Conservation (phyloP, 2,113 vertebrate species). For the Lathamus discolor region DNA sequence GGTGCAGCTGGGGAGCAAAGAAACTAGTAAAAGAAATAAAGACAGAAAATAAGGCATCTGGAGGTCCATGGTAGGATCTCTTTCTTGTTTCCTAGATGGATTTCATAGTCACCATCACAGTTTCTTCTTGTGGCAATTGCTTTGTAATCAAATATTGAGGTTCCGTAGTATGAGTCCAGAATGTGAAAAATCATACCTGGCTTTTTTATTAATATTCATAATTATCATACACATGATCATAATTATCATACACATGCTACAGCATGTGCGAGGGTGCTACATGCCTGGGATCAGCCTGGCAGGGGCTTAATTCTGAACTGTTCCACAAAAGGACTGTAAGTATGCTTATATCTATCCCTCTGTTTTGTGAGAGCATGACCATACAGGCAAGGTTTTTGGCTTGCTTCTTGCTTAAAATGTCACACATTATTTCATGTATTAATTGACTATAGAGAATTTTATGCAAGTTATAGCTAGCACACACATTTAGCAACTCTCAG, state of each 20-base stretch:
- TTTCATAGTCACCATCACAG: not conserved
- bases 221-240: not conserved
- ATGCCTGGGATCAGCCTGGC: not conserved
- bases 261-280: not conserved
- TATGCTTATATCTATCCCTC: not conserved
- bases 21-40: not conserved
- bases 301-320: not conserved
- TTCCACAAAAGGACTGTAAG: not conserved
- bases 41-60: not conserved
- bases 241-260: not conserved
- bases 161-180: not conserved
- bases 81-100: not conserved
- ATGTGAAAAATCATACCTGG: not conserved
- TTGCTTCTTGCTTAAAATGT: not conserved
- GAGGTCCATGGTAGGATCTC: not conserved
- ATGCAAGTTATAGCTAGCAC: not conserved
- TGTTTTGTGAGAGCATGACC: not conserved
- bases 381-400: not conserved
- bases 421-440: not conserved
- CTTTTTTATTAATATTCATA: not conserved
- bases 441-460: not conserved
- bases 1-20: not conserved
- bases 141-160: not conserved
- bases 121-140: not conserved
- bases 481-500: not conserved